Percentiles rank a stretch among this genome's conserved stretches.
phyloP scores from a whole-genome alignment of 2,888 invertebrate genomes.

The Trachelus tabidus region DNA sequence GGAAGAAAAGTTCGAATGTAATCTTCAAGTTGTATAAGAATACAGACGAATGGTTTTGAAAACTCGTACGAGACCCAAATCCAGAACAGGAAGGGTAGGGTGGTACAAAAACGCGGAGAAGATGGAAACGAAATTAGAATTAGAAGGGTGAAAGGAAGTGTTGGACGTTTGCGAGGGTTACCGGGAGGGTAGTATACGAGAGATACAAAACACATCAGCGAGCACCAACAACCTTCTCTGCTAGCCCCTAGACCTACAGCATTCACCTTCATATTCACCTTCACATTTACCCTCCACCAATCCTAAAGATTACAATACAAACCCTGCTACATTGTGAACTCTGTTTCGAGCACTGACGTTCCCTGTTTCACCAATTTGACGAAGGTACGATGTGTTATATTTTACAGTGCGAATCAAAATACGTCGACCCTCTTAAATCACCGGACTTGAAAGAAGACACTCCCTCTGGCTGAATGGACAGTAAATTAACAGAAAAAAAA shows the following conservation, averaged over 20 bases:
- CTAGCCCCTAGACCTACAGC: neutral
- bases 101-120: neutral
- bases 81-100: neutral
- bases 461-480: neutral
- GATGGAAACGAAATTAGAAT: neutral
- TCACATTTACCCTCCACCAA: neutral
- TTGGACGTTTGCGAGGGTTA: neutral
- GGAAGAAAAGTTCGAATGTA: neutral
- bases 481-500: neutral
- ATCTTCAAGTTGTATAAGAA: neutral
- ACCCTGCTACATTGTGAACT: neutral
- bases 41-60: neutral
- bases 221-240: neutral
- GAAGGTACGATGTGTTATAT: conserved; percentile 1
- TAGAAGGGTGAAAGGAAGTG: neutral
- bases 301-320: neutral
- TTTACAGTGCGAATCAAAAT: neutral
- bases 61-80: neutral
- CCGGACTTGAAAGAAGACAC: too few species aligned
- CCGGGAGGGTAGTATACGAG: neutral
- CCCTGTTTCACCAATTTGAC: neutral
- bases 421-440: neutral
- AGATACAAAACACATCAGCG: neutral
- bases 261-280: neutral
- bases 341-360: neutral